A percentile compares a stretch with the other conserved stretches of the same genome.
Conservation (phyloP, 2,888 invertebrate species). For the Exephanes ischioxanthus region DNA sequence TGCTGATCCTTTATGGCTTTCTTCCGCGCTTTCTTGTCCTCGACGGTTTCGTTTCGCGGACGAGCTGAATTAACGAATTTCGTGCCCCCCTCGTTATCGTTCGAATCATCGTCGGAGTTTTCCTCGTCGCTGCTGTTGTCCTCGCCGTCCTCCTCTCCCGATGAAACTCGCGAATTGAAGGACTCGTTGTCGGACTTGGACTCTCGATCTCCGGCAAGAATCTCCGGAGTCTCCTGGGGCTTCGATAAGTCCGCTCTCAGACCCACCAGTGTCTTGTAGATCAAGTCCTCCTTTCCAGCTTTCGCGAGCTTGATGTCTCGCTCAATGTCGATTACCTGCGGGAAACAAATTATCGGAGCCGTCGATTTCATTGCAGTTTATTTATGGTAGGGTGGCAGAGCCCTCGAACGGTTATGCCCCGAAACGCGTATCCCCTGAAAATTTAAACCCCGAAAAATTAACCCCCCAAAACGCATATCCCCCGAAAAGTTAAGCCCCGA, state of each 20-base stretch:
- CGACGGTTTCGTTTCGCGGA: conserved; percentile 92
- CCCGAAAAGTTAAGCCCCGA: too few species aligned
- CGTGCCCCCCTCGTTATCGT: conserved; percentile 81
- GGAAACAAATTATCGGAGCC: too few species aligned
- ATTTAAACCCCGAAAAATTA: too few species aligned
- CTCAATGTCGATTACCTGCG: conserved; percentile 92
- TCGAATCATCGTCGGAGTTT: conserved; percentile 74
- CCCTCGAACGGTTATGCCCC: too few species aligned
- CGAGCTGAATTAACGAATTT: conserved; percentile 89
- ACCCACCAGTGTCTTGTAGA: conserved; percentile 95
- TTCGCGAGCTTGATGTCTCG: conserved; percentile 94
- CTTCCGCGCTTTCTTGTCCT: conserved; percentile 94
- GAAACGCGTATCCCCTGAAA: too few species aligned
- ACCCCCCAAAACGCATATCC: too few species aligned
- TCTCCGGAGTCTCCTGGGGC: conserved; percentile 89
- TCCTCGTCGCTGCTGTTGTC: conserved; percentile 78
- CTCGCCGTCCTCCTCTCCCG: conserved; percentile 53
- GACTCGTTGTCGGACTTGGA: conserved; percentile 81
- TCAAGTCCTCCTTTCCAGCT: conserved; percentile 90
- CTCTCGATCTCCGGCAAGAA: conserved; percentile 84
- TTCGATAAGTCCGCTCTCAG: conserved; percentile 93
- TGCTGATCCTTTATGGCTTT: conserved; percentile 95
- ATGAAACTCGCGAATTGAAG: conserved; percentile 71
- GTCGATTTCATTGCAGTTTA: conserved; percentile 32
- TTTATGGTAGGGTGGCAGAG: neutral